phyloP scores from a whole-genome alignment of 2,113 vertebrate species.

The Perca flavescens region DNA sequence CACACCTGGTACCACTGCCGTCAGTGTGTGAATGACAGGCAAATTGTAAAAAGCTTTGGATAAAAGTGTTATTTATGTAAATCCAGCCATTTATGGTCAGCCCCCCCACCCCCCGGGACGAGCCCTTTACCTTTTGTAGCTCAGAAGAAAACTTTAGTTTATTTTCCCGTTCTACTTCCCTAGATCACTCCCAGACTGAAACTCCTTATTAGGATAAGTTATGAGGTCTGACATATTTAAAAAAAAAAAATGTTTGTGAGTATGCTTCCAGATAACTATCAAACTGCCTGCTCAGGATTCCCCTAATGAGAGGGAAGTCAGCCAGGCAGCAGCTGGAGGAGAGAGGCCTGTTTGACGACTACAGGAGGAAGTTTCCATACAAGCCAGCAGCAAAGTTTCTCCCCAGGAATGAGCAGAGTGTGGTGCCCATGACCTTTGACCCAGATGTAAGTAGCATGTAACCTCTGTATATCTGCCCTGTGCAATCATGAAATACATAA shows the following conservation, averaged over 20 bases:
- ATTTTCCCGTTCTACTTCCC: neutral
- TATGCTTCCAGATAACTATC: neutral
- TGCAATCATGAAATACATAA: neutral
- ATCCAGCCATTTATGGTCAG: neutral
- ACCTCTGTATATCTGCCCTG: neutral
- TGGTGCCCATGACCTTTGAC: conserved; percentile 72
- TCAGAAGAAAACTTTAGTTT: neutral
- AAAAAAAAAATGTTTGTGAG: neutral
- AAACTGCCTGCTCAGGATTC: conserved; percentile 68
- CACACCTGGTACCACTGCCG: neutral
- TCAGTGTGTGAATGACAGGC: neutral
- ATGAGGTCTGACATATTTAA: conserved; percentile 3
- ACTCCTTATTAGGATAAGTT: conserved; percentile 37
- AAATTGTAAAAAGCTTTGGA: neutral
- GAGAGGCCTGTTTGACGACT: conserved; percentile 65
- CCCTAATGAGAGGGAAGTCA: conserved; percentile 78
- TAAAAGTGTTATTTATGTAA: neutral
- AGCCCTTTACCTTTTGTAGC: conserved; percentile 1
- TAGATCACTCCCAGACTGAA: neutral
- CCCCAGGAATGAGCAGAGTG: conserved; percentile 15
- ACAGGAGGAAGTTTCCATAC: conserved; percentile 47
- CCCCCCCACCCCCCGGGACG: neutral
- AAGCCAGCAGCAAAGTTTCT: conserved; percentile 55
- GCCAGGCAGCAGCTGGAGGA: conserved; percentile 75
- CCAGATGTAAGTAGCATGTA: conserved; percentile 71